These are phyloP conservation scores for Dryobota labecula DNA, from an alignment of 2,888 invertebrate genomes.

Conservation along the genomic window DNA sequence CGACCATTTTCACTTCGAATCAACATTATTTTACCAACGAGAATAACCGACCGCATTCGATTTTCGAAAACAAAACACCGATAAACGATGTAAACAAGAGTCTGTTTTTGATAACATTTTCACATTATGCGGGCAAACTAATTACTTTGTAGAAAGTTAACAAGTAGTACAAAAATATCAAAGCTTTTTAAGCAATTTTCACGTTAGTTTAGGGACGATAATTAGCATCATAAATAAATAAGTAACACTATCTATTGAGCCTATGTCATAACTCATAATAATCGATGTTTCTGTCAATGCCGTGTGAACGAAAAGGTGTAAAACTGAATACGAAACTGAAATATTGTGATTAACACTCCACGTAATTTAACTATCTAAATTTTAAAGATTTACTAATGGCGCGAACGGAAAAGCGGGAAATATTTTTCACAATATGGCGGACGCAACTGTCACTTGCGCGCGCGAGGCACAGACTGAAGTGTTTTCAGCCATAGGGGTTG, in stretches of 20 bases:
- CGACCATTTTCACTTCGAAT: constrained; percentile 52
- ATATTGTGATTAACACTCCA: constrained; percentile 29
- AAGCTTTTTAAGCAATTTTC: constrained; percentile 1
- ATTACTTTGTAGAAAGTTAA: constrained; percentile 54
- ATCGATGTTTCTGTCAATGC: constrained; percentile 71
- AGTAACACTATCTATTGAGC: constrained; percentile 49
- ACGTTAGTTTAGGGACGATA: constrained; percentile 29
- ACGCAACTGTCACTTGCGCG: constrained; percentile 76
- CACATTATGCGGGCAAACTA: constrained; percentile 61
- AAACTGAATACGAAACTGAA: constrained; percentile 8
- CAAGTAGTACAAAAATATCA: constrained; percentile 18
- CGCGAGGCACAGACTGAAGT: constrained; percentile 81
- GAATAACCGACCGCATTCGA: constrained; percentile 25
- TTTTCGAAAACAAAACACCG: constrained; percentile 40
- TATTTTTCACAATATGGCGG: constrained; percentile 72
- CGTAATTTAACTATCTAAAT: constrained; percentile 18
- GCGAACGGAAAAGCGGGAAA: constrained; percentile 77
- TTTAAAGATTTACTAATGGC: constrained; percentile 28
- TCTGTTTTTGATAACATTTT: constrained; percentile 65
- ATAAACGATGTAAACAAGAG: constrained; percentile 45
- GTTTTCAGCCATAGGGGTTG: constrained; percentile 71
- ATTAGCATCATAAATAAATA: constrained; percentile 55
- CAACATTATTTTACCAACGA: constrained; percentile 39
- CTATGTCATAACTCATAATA: constrained; percentile 67
- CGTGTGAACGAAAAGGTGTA: constrained; percentile 70